Base-by-base conservation (phyloP, 2,888 invertebrate genomes). In the Ctena decussata region DNA sequence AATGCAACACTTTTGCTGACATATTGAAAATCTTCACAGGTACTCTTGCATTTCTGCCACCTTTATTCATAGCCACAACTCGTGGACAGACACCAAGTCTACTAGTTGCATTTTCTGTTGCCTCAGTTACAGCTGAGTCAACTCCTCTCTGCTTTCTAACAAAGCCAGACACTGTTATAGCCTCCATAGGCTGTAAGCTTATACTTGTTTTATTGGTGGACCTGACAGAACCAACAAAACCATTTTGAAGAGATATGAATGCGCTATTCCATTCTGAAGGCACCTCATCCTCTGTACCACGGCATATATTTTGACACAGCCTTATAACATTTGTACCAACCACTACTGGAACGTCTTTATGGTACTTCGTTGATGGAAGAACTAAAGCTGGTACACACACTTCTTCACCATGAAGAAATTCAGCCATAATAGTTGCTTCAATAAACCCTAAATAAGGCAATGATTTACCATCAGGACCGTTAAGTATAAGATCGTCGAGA, bases 181-280 rank as follows among this genome's bases (percentile, higher is more conserved):
- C 27, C 53, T 81, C 81, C 8, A 46, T 76, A 37, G 81, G 81
- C 5, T 76, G 0, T 35, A 81, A 53, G 11, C n/a, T 81, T 0
- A 71, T 49, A 21, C n/a, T 49, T 5, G 21, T 49, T 49, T 49
- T 49, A 21, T 49, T 49, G 8, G 49, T 49, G 60, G 24, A 37
- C 21, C 49, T 49, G 5, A 49, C 49, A 21, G 49, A 49, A 15
- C 49, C 49, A 49, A 49, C 49, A 49, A 49, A 49, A 15, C 49
- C 49, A 49, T 21, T 49, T 49, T 49, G 49, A 5, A 49, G 49
- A 21, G 49, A 18, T 8, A 57, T 3, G 37, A 76, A 57, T n/a
- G 76, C 76, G 24, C 37, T 39, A 5, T 77, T 65, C 60, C 65
- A 77, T 37, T 30, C 27, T 1, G 35, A 39, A 15, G 65, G 44